These are phyloP conservation scores for Toxostoma redivivum DNA, from an alignment of 2,113 vertebrate species.

Conservation along the genomic window DNA sequence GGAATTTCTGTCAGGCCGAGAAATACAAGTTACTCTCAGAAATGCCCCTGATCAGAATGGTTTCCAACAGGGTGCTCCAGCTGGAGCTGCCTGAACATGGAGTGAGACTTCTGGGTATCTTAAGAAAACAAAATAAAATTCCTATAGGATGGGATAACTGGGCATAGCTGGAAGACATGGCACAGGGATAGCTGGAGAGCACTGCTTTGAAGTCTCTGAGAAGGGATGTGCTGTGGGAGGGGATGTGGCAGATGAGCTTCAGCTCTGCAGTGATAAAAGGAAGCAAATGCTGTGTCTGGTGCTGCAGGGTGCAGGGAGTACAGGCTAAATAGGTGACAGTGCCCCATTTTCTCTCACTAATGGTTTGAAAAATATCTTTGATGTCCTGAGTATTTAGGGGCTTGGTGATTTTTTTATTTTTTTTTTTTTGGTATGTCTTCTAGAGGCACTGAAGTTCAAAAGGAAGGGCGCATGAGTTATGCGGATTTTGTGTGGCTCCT, in stretches of 20 bases:
- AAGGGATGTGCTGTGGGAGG: not conserved
- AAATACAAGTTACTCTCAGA: not conserved
- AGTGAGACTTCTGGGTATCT: not conserved
- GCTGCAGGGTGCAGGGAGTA: not conserved
- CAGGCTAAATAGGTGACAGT: not conserved
- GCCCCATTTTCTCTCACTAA: not conserved
- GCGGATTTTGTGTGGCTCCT: slow-evolving; percentile 98
- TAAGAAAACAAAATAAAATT: not conserved
- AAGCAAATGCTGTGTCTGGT: not conserved
- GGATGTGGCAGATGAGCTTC: not conserved
- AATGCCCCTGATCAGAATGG: not conserved
- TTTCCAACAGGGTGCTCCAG: not conserved
- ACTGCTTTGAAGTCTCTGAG: not conserved
- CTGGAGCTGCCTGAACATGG: not conserved
- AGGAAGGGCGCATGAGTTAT: slow-evolving; percentile 95
- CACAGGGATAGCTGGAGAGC: not conserved
- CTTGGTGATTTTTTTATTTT: not conserved
- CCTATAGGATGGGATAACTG: not conserved
- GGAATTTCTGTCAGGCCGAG: not conserved
- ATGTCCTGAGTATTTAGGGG: not conserved
- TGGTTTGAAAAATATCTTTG: not conserved
- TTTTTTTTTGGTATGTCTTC: slow-evolving; percentile 35
- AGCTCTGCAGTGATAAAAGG: not conserved
- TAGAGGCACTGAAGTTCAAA: slow-evolving; percentile 90
- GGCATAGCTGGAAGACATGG: not conserved